Percentiles rank a stretch among this genome's conserved stretches.
Evolutionary conservation across 1,140 invertebrate species (phyloP).

Genomic region (Halictus rubicundus): DNA sequence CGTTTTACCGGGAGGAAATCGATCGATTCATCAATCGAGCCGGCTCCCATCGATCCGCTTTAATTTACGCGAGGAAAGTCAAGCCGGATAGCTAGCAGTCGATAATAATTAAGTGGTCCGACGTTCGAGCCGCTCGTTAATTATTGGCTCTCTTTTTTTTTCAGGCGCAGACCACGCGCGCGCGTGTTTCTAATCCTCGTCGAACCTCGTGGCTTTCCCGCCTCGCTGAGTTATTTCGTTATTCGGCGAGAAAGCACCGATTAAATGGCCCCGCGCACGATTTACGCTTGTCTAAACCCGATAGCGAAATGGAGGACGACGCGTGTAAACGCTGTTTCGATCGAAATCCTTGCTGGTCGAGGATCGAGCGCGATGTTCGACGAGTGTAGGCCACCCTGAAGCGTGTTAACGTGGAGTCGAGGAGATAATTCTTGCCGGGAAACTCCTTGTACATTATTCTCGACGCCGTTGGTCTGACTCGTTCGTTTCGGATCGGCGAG

Average conservation of each 20-base stretch:
- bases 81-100: neutral
- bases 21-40: neutral
- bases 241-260: conserved; percentile 28
- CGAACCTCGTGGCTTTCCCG: conserved; percentile 14
- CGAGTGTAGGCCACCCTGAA: conserved; percentile 1
- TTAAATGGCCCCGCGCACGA: neutral
- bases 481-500: neutral
- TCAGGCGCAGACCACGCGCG: too few relatives aligned
- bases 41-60: neutral
- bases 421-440: neutral
- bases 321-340: conserved; percentile 6
- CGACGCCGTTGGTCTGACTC: neutral
- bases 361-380: neutral
- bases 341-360: neutral
- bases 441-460: neutral
- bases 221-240: conserved; percentile 17
- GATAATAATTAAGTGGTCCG: conserved; percentile 29
- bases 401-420: neutral
- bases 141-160: conserved; percentile 30
- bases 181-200: neutral
- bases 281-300: neutral
- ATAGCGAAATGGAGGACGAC: conserved; percentile 36
- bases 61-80: conserved; percentile 35
- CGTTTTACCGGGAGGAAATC: conserved; percentile 3
- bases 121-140: conserved; percentile 13